These are phyloP conservation scores for Aspidiotus destructor DNA, from an alignment of 2,888 invertebrate species.

Conservation along the genomic window DNA sequence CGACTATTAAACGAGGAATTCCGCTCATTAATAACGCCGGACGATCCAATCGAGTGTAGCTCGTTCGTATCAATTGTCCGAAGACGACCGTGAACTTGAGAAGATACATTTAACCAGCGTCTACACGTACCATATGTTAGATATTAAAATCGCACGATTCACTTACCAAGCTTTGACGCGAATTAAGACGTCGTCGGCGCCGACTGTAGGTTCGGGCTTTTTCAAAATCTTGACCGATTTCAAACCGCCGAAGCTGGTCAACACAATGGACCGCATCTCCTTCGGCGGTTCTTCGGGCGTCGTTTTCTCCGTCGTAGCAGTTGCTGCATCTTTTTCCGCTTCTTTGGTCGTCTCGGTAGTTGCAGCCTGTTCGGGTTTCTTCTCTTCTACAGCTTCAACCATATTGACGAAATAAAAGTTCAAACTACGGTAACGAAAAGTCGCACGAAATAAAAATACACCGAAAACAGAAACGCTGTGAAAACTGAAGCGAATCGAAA, in stretches of 20 bases:
- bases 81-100: no score
- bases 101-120: no score
- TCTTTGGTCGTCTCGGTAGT: conserved; percentile 44
- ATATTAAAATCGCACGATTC: conserved; percentile 36
- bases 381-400: conserved; percentile 41
- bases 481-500: conserved; percentile 5
- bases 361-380: conserved; percentile 38
- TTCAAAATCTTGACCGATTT: conserved; percentile 74
- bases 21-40: no score
- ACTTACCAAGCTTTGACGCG: conserved; percentile 80
- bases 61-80: no score
- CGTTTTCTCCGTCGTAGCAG: conserved; percentile 45
- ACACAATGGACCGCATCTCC: conserved; percentile 75
- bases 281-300: conserved; percentile 53
- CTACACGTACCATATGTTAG: conserved; percentile 39
- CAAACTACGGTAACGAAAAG: neutral
- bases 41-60: no score
- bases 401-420: conserved; percentile 10
- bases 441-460: conserved; percentile 12
- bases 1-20: no score
- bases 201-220: conserved; percentile 62
- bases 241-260: conserved; percentile 75
- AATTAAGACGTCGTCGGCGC: conserved; percentile 68
- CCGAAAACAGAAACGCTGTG: neutral
- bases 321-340: conserved; percentile 38